phyloP scores from a whole-genome alignment of 1,140 invertebrate species.

The Bombus terrestris region DNA sequence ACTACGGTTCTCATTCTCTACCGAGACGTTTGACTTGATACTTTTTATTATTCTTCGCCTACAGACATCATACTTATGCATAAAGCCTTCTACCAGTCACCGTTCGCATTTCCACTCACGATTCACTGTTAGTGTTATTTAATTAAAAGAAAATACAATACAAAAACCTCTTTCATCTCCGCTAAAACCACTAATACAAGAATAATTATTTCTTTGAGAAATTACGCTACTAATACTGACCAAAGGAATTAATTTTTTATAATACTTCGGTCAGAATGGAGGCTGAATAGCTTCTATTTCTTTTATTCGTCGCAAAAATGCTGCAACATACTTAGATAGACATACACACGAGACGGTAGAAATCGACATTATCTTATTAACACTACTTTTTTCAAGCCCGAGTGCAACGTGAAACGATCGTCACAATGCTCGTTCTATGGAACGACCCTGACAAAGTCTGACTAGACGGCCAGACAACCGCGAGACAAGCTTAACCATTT shows the following conservation, averaged over 20 bases:
- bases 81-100: conserved; percentile 32
- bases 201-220: not conserved
- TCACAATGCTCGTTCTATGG: conserved; percentile 51
- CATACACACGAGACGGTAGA: not conserved
- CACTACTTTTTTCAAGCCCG: conserved; percentile 25
- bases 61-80: conserved; percentile 31
- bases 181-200: not conserved
- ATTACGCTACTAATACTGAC: not conserved
- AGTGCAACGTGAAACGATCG: conserved; percentile 36
- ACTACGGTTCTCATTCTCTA: too few relatives aligned
- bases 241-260: not conserved
- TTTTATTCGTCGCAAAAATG: conserved; percentile 1
- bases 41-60: conserved; percentile 59
- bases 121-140: conserved; percentile 25
- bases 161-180: not conserved
- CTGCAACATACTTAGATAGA: not conserved
- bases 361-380: conserved; percentile 47
- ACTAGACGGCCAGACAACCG: conserved; percentile 30
- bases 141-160: conserved; percentile 2
- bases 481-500: conserved; percentile 28
- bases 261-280: not conserved
- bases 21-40: conserved; percentile 40
- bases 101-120: conserved; percentile 21
- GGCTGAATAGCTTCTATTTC: conserved; percentile 1
- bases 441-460: conserved; percentile 57